A percentile compares a stretch with the other conserved stretches of the same genome.
These are phyloP conservation scores for Sesamia nonagrioides DNA, from an alignment of 1,140 invertebrate genomes.

Conservation along the genomic window DNA sequence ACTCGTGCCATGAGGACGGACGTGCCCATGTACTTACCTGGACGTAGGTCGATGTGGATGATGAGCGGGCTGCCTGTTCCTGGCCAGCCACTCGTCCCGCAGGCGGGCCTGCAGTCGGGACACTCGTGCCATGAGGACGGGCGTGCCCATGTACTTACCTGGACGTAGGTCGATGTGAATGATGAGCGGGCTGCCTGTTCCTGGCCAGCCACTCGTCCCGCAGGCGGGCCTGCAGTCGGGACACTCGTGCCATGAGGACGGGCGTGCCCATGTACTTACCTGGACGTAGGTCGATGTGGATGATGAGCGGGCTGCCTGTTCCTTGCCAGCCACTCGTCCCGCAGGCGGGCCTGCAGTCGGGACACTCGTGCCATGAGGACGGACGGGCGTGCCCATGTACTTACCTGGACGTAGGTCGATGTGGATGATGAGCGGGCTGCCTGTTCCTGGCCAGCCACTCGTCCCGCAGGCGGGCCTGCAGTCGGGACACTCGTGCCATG, in stretches of 20 bases:
- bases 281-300: constrained; percentile 53
- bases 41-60: constrained; percentile 50
- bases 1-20: constrained; percentile 97
- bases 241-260: constrained; percentile 96
- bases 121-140: constrained; percentile 96
- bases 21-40: constrained; percentile 96
- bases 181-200: constrained; percentile 40
- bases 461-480: constrained; percentile 77
- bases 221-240: constrained; percentile 88
- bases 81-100: constrained; percentile 91
- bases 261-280: constrained; percentile 97
- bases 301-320: constrained; percentile 35
- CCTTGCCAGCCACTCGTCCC: constrained; percentile 91
- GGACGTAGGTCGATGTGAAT: constrained; percentile 52
- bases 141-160: constrained; percentile 90
- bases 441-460: constrained; percentile 91
- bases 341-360: constrained; percentile 86
- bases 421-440: constrained; percentile 24
- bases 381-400: constrained; percentile 98
- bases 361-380: constrained; percentile 97
- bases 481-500: constrained; percentile 95
- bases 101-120: constrained; percentile 89
- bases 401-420: constrained; percentile 79
- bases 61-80: constrained; percentile 43
- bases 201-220: constrained; percentile 91